A percentile compares a stretch with the other conserved stretches of the same genome.
phyloP scores from a whole-genome alignment of 2,888 invertebrate genomes.

The Rhogogaster chlorosoma region DNA sequence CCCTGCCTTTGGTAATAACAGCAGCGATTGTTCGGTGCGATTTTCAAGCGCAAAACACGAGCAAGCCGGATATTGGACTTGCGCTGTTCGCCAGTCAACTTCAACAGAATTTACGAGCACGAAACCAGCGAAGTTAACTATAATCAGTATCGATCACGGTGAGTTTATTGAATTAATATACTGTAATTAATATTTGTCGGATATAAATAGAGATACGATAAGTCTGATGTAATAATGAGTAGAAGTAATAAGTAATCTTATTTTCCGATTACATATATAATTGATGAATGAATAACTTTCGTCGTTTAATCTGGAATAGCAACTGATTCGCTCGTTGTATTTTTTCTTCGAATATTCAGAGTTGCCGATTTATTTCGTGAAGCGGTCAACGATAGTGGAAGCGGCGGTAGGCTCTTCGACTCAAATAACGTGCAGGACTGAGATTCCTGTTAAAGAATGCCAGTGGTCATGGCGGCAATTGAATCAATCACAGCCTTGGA shows the following conservation, averaged over 20 bases:
- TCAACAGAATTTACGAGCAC: constrained; percentile 72
- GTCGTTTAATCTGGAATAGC: neutral
- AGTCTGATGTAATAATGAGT: neutral
- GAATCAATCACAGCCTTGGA: constrained; percentile 74
- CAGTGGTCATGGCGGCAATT: constrained; percentile 75
- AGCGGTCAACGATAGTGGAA: constrained; percentile 68
- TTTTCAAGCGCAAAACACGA: constrained; percentile 74
- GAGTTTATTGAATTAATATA: constrained; percentile 37
- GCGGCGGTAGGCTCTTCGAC: constrained; percentile 70
- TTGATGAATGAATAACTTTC: neutral
- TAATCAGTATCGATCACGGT: constrained; percentile 68
- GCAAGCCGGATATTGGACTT: constrained; percentile 75
- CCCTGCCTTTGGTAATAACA: constrained; percentile 74
- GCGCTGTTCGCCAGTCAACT: constrained; percentile 71
- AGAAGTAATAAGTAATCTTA: too few relatives aligned
- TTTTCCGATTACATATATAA: neutral
- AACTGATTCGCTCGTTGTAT: neutral
- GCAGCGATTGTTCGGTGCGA: constrained; percentile 75
- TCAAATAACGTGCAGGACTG: constrained; percentile 71
- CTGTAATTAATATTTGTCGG: neutral
- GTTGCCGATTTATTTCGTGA: constrained; percentile 65
- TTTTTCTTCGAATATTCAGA: constrained; percentile 58
- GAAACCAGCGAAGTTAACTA: constrained; percentile 71
- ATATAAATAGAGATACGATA: neutral
- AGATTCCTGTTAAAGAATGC: constrained; percentile 71